Evolutionary conservation across 2,113 vertebrate genomes (phyloP).

Genomic region (Ammodytes marinus): DNA sequence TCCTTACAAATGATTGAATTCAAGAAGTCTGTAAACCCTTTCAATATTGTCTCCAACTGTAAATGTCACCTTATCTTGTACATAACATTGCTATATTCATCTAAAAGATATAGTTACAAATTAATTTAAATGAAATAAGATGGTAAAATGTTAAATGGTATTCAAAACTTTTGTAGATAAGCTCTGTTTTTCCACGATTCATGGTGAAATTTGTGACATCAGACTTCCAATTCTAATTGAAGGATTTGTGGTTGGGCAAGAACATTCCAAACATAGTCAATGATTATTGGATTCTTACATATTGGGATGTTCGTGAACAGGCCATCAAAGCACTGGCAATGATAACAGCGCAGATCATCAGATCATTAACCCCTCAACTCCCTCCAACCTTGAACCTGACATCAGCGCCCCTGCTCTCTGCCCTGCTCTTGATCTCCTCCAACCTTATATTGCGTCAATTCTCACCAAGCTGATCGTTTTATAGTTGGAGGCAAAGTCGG

Average conservation of each 20-base stretch:
- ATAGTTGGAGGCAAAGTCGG: slow-evolving; percentile 9
- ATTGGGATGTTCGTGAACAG: background rate
- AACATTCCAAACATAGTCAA: background rate
- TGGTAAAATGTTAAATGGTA: background rate
- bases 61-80: background rate
- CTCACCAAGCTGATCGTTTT: slow-evolving; percentile 39
- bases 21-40: background rate
- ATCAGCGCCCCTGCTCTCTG: background rate
- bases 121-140: background rate
- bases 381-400: slow-evolving; percentile 65
- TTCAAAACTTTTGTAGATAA: background rate
- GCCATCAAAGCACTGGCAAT: background rate
- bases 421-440: slow-evolving; percentile 17
- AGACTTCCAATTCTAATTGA: too few species aligned
- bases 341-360: background rate
- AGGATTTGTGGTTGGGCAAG: too few species aligned
- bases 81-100: too few species aligned
- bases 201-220: background rate
- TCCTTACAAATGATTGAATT: background rate
- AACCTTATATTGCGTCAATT: slow-evolving; percentile 34
- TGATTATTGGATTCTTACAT: background rate
- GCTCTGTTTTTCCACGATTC: background rate
- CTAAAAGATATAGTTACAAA: too few species aligned
- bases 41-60: background rate
- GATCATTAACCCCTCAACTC: slow-evolving; percentile 3